phyloP scores from a whole-genome alignment of 2,888 invertebrate genomes.

The Chymomyza procnemis region DNA sequence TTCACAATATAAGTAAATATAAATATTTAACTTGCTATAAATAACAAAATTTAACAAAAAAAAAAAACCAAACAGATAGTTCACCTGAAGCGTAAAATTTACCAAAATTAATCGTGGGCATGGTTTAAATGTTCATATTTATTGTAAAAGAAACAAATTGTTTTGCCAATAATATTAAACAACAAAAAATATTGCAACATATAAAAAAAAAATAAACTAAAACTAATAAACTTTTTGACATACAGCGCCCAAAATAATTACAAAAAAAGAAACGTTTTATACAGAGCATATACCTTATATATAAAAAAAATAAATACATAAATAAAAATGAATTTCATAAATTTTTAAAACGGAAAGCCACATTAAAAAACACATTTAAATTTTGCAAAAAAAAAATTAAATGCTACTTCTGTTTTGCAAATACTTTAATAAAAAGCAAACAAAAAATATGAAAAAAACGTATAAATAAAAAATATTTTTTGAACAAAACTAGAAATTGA shows the following conservation, averaged over 20 bases:
- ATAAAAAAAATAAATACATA: not conserved
- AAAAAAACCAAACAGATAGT: constrained; percentile 24
- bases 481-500: not conserved
- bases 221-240: constrained; percentile 21
- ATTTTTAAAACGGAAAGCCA: not conserved
- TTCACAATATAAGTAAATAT: constrained; percentile 48
- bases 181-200: constrained; percentile 4
- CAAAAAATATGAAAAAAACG: constrained; percentile 6
- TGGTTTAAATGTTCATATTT: constrained; percentile 28
- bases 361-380: not conserved
- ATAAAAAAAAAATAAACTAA: constrained; percentile 3
- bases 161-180: not conserved
- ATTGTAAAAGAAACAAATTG: not conserved
- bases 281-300: not conserved
- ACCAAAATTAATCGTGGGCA: constrained; percentile 28
- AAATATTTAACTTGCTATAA: constrained; percentile 58
- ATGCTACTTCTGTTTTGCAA: constrained; percentile 6
- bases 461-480: constrained; percentile 10
- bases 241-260: constrained; percentile 10
- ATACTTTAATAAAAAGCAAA: constrained; percentile 50
- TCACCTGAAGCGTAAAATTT: constrained; percentile 7
- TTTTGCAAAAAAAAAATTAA: not conserved
- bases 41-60: constrained; percentile 67
- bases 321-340: not conserved
- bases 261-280: constrained; percentile 29